phyloP scores from a whole-genome alignment of 2,888 invertebrate genomes.

The Cactoblastis cactorum region DNA sequence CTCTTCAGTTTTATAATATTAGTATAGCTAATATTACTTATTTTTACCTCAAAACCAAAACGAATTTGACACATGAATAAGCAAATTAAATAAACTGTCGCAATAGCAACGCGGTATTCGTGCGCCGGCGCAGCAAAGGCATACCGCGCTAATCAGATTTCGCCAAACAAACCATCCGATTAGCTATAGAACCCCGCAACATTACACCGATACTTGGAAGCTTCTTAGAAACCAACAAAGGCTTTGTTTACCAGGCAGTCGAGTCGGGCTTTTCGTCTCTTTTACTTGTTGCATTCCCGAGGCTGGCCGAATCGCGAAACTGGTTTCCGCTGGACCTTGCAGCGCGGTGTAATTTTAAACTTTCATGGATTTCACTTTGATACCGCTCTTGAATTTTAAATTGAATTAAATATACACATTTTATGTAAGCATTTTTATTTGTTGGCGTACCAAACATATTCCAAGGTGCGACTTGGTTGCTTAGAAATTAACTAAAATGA shows the following conservation, averaged over 20 bases:
- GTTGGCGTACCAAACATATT: too few relatives aligned
- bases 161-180: conserved; percentile 58
- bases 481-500: too few relatives aligned
- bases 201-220: conserved; percentile 72
- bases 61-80: neutral
- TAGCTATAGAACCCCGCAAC: conserved; percentile 70
- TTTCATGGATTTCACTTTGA: conserved; percentile 3
- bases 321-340: conserved; percentile 39
- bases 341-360: conserved; percentile 10
- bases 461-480: too few relatives aligned
- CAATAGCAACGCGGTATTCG: conserved; percentile 1
- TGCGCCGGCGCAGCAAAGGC: conserved; percentile 25
- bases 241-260: conserved; percentile 65
- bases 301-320: conserved; percentile 67
- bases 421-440: neutral
- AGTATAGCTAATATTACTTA: too few relatives aligned
- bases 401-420: neutral
- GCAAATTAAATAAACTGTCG: conserved; percentile 5
- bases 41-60: too few relatives aligned
- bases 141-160: conserved; percentile 55
- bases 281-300: conserved; percentile 68
- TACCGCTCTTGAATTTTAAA: neutral
- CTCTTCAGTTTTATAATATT: too few relatives aligned
- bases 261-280: conserved; percentile 52
- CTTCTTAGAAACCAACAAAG: too few relatives aligned